phyloP scores from a whole-genome alignment of 2,797 vertebrate genomes.

The Sphenodon punctatus region DNA sequence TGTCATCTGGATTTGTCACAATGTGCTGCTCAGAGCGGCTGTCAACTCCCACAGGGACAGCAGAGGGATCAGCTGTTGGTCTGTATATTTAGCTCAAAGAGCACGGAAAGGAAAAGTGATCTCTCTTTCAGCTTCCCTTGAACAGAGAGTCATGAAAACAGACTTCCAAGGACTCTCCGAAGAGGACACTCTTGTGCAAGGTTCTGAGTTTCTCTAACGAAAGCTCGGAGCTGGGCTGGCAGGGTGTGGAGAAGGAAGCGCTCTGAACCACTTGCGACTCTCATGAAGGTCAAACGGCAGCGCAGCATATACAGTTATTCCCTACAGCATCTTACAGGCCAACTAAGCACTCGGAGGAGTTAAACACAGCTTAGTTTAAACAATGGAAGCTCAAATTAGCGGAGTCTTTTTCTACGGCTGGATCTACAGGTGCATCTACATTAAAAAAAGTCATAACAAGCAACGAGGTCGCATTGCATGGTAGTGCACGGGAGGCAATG shows the following conservation, averaged over 20 bases:
- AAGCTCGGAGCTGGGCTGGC: fast-evolving
- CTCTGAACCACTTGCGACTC: neutral
- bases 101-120: slow-evolving; percentile 64
- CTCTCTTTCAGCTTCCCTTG: slow-evolving; percentile 3
- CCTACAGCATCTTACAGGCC: neutral
- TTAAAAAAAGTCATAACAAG: no score
- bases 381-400: fast-evolving
- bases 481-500: no score
- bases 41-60: neutral
- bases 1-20: neutral
- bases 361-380: neutral
- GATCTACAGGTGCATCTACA: no score
- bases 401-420: no score
- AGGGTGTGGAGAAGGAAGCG: neutral
- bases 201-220: fast-evolving
- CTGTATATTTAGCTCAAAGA: slow-evolving; percentile 72
- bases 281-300: neutral
- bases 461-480: no score
- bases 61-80: slow-evolving; percentile 66
- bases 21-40: neutral
- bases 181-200: neutral
- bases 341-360: neutral
- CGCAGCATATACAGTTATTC: neutral
- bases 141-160: fast-evolving
- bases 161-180: neutral